Base-by-base conservation (phyloP, 1,140 invertebrate genomes). In the Asbolus verrucosus region DNA sequence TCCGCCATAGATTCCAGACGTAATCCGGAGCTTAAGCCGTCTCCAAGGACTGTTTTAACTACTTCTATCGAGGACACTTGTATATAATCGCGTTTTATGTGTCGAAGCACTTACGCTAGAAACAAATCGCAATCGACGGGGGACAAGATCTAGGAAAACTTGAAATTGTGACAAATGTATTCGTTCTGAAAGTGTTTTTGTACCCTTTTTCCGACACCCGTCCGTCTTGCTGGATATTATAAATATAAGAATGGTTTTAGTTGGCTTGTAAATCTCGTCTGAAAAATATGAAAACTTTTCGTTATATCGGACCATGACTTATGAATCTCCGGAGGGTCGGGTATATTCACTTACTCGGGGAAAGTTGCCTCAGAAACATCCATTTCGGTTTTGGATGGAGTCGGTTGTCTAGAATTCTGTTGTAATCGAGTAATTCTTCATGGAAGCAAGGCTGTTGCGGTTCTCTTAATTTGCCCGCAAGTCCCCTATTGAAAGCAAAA, bases 41-140 rank as follows among this genome's bases (percentile, higher is more conserved):
- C 43, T 8, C 18, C 43, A 21, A 50, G 43, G 43, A 50, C 39
- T 30, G 27, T 8, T 8, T 5, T 30, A 30, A 4, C 27, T 8
- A 30, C 27, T 30, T 8, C 9, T 30, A 30, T 30, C 27, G 27
- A n/a, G n/a, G n/a, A n/a, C n/a, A 8, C 24, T 4, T 8, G 24
- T 27, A 15, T 14, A 41, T 50, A 21, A 50, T 50, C 43, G 43
- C 21, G 43, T 50, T 50, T 18, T 50, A 50, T 50, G 43, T 21
- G 43, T 50, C 16, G 16, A 8, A 50, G 43, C 43, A 50, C 43
- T 50, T 50, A 50, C 9, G 43, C 16, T 13, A 50, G 16, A 36
- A n/a, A 36, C 33, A 36, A 36, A 36, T 36, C 33, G 33, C 33
- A 11, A 36, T 36, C 33, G 33, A 36, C 33, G 11, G 11, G 33